A percentile compares a stretch with the other conserved stretches of the same genome.
These are phyloP conservation scores for Phoxinus phoxinus DNA, from an alignment of 2,113 vertebrate genomes.

Conservation along the genomic window DNA sequence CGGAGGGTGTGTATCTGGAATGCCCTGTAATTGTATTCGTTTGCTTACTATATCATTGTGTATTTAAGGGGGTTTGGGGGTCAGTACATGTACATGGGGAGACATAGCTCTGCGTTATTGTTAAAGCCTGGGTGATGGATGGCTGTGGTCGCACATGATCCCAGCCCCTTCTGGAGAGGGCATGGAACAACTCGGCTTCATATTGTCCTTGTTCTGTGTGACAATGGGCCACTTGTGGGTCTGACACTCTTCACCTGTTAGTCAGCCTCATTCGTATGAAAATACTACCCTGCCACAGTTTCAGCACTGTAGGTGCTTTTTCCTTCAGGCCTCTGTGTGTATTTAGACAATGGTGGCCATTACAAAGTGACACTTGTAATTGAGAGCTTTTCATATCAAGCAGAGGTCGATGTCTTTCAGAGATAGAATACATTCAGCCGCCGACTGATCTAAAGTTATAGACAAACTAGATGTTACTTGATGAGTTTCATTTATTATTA, in stretches of 20 bases:
- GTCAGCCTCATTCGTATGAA: conserved; percentile 70
- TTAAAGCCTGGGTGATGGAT: conserved; percentile 68
- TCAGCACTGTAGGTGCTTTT: conserved; percentile 61
- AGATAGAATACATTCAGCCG: conserved; percentile 15
- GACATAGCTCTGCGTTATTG: conserved; percentile 44
- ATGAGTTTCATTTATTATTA: background rate
- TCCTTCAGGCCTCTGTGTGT: conserved; percentile 35
- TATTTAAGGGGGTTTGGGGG: conserved; percentile 23
- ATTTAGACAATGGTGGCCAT: conserved; percentile 60
- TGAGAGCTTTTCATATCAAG: conserved; percentile 48
- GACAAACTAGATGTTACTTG: background rate
- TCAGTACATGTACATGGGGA: conserved; percentile 32
- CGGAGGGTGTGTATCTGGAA: background rate
- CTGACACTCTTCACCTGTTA: conserved; percentile 78
- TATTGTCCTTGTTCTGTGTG: conserved; percentile 71
- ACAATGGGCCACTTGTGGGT: conserved; percentile 71
- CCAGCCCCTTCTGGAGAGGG: conserved; percentile 62
- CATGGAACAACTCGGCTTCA: conserved; percentile 61
- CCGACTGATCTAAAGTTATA: conserved; percentile 5
- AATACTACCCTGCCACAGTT: conserved; percentile 51
- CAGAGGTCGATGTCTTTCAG: conserved; percentile 11
- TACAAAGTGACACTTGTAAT: conserved; percentile 45
- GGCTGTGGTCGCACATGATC: conserved; percentile 59
- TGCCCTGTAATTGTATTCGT: background rate
- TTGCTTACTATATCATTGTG: background rate